These are phyloP conservation scores for Aplysina aerophoba DNA, from an alignment of 37 sponge, comb jelly and placozoan species.

Conservation along the genomic window DNA sequence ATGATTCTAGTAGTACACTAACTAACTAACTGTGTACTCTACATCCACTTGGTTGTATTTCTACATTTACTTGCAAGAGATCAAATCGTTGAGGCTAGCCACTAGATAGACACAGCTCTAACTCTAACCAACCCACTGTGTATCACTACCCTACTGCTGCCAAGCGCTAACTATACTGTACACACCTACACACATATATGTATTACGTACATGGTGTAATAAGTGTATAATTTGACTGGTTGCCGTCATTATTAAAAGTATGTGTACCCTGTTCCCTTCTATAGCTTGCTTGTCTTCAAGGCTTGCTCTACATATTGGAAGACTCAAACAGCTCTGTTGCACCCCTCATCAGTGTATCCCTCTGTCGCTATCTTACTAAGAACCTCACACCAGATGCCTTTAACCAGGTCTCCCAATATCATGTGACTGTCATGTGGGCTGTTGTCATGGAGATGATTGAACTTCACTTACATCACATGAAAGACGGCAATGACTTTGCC, in stretches of 20 bases:
- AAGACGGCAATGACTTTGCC: constrained; percentile 6
- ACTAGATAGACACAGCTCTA: no score
- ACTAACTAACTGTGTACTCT: no score
- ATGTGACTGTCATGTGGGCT: constrained; percentile 22
- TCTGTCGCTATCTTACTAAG: constrained; percentile 12
- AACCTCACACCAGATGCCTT: constrained; percentile 10
- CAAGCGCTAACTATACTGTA: no score
- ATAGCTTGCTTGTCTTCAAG: constrained; percentile 62
- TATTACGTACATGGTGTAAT: background rate
- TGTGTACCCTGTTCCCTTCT: background rate
- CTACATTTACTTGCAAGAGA: no score
- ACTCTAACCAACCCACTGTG: no score
- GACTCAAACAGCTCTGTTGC: constrained; percentile 35
- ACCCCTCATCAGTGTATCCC: background rate
- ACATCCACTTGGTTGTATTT: no score
- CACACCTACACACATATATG: background rate
- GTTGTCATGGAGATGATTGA: constrained; percentile 22
- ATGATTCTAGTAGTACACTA: no score
- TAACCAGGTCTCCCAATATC: constrained; percentile 6
- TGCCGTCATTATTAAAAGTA: no score
- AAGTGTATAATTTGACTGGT: no score
- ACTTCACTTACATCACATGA: constrained; percentile 1
- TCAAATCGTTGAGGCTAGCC: no score
- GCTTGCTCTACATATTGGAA: constrained; percentile 65
- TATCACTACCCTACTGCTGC: no score